Base-by-base conservation (phyloP, 2,113 vertebrate species). In the Poeciliopsis occidentalis region DNA sequence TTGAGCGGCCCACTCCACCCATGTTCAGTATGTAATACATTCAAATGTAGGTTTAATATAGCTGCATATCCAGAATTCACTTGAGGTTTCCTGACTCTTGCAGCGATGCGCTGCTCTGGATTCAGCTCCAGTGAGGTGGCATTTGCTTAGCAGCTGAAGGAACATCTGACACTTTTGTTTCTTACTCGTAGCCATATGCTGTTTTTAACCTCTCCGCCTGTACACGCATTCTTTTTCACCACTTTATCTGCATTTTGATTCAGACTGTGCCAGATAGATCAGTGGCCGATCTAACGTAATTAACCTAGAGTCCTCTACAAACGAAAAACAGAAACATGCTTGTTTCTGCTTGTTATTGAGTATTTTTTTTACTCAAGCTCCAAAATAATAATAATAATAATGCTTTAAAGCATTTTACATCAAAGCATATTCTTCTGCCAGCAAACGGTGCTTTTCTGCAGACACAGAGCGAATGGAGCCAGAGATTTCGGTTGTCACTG, bases 81-180 rank as follows among this genome's bases (percentile, higher is more conserved):
- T 57, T 61, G 60, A 69, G 75, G 80, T 79, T 79, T 72, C 80
- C 71, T 71, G 84, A 71, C 32, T 78, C 30, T 71, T 73, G 29
- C 39, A 64, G 73, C 70, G 69, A 75, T 67, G 47, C 4, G 78
- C 69, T 79, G 70, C 65, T 87, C 54, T 17, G 34, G 54, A 34
- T 70, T 69, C 73, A 63, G 73, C 72, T 85, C 60, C 81, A 80
- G 83, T 32, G 34, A 75, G 71, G 54, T 90, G 79, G 81, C 88
- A 81, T 90, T 89, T 88, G 61, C 68, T 83, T 2, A 75, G 82
- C 86, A 90, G 86, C 85, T 88, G 86, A 87, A 80, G 67, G 75
- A 88, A 71, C 71, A 76, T 86, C 47, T 75, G 76, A 85, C 63
- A 39, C 75, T 65, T 84, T 81, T 70, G 68, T 66, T 64, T 69